phyloP scores from a whole-genome alignment of 2,888 invertebrate genomes.

The Falcaria lacertinaria region DNA sequence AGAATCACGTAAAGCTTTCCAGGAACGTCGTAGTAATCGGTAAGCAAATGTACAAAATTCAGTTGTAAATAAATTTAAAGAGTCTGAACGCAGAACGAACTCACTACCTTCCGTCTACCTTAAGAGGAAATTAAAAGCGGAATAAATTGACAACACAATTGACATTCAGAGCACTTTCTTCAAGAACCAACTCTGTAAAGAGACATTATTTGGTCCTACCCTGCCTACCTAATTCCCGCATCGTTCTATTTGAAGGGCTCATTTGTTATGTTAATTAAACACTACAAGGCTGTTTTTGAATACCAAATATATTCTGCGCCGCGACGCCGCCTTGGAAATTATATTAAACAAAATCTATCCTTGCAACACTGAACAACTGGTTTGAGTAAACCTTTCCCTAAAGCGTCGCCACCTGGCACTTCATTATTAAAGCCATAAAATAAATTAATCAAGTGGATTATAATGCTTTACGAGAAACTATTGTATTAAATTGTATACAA shows the following conservation, averaged over 20 bases:
- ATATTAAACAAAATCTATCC: too few relatives aligned
- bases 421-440: not conserved
- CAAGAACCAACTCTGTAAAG: not conserved
- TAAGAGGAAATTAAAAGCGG: not conserved
- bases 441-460: not conserved
- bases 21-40: too few relatives aligned
- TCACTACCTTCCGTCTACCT: too few relatives aligned
- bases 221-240: not conserved
- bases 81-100: too few relatives aligned
- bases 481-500: not conserved
- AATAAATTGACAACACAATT: not conserved
- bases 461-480: not conserved
- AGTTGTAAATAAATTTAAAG: too few relatives aligned
- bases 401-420: not conserved
- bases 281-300: not conserved
- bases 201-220: not conserved
- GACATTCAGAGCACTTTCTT: not conserved
- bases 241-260: not conserved
- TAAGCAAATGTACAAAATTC: too few relatives aligned
- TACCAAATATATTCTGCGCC: not conserved
- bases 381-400: not conserved
- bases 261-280: not conserved
- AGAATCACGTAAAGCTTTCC: too few relatives aligned
- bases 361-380: not conserved
- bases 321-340: not conserved